phyloP scores from a whole-genome alignment of 2,888 invertebrate genomes.

The Darwinula stevensoni region DNA sequence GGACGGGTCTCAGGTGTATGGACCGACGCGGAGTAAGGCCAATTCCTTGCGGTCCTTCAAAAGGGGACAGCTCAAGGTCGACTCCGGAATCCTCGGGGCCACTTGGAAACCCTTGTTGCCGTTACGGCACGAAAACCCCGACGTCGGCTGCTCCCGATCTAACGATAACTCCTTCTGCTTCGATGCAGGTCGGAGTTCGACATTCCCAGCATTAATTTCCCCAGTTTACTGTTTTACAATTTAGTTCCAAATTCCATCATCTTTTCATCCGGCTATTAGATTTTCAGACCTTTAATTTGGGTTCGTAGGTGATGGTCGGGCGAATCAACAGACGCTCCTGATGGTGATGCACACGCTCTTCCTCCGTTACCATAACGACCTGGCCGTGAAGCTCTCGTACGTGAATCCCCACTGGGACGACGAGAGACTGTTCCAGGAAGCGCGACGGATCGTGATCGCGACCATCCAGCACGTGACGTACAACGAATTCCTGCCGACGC shows the following conservation, averaged over 20 bases:
- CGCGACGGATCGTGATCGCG: conserved; percentile 43
- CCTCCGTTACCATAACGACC: conserved; percentile 61
- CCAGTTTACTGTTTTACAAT: too few relatives aligned
- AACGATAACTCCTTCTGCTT: conserved; percentile 27
- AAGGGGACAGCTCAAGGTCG: conserved; percentile 51
- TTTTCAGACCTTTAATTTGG: too few relatives aligned
- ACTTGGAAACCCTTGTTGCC: conserved; percentile 49
- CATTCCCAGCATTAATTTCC: too few relatives aligned
- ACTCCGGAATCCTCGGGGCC: conserved; percentile 34
- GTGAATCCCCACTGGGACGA: conserved; percentile 73
- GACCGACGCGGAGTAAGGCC: conserved; percentile 54
- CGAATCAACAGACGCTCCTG: conserved; percentile 68
- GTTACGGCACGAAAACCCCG: conserved; percentile 51
- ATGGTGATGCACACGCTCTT: conserved; percentile 65
- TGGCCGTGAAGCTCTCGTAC: conserved; percentile 40
- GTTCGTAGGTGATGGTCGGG: conserved; percentile 41
- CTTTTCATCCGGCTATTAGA: too few relatives aligned
- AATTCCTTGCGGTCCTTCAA: conserved; percentile 37
- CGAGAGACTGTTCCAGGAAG: conserved; percentile 50
- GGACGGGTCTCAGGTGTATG: conserved; percentile 62
- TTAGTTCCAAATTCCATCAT: too few relatives aligned
- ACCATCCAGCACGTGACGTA: too few relatives aligned
- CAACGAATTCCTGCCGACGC: conserved; percentile 58
- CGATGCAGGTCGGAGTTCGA: conserved; percentile 58
- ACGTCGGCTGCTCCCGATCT: conserved; percentile 56